A percentile compares a stretch with the other conserved stretches of the same genome.
Conservation (phyloP, 2,797 vertebrate genomes). For the Scolopax rusticola region DNA sequence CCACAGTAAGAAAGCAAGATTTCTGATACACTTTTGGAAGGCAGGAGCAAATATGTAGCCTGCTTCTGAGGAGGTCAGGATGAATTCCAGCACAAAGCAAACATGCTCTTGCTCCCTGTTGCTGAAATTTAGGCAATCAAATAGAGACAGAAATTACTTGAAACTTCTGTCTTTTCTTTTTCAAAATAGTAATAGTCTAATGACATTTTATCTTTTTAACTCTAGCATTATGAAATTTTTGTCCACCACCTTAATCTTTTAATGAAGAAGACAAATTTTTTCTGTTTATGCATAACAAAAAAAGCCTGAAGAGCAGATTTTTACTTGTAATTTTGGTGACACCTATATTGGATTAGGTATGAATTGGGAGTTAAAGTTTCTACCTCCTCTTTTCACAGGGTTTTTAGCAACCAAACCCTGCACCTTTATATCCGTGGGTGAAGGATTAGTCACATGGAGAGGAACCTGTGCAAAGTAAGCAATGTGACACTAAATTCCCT, state of each 20-base stretch:
- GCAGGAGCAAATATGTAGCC: background rate
- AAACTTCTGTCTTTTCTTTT: background rate
- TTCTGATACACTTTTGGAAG: background rate
- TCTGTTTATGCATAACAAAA: background rate
- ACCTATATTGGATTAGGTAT: background rate
- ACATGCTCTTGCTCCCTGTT: background rate
- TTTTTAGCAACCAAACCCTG: background rate
- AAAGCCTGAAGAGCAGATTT: background rate
- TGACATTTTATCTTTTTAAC: background rate
- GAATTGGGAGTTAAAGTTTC: background rate
- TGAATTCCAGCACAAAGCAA: background rate
- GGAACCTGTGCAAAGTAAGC: constrained; percentile 19
- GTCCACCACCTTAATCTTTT: background rate
- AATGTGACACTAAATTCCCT: constrained; percentile 19
- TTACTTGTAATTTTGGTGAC: background rate
- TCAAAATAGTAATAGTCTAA: background rate
- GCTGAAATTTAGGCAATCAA: background rate
- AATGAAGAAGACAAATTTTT: background rate
- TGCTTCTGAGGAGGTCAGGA: background rate
- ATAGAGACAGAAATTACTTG: background rate
- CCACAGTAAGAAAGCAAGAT: background rate
- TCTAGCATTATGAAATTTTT: background rate
- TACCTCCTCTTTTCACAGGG: constrained; percentile 11
- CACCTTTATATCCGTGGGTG: background rate
- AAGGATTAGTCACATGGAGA: constrained; percentile 47